A percentile compares a stretch with the other conserved stretches of the same genome.
phyloP scores from a whole-genome alignment of 2,797 vertebrate species.

The Alectoris magna region DNA sequence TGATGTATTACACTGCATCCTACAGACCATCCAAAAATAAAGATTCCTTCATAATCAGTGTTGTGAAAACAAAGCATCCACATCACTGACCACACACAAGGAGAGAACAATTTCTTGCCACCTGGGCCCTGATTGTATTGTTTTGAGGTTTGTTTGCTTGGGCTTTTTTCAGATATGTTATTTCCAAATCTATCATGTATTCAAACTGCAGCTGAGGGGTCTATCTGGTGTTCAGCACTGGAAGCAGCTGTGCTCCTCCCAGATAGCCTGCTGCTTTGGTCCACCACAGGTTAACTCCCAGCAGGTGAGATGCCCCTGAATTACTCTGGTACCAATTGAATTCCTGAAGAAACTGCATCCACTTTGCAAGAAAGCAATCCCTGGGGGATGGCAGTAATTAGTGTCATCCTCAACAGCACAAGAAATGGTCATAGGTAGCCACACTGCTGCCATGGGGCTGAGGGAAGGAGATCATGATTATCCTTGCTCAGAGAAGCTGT shows the following conservation, averaged over 20 bases:
- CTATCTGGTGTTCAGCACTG: neutral
- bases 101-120: neutral
- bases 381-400: neutral
- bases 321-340: neutral
- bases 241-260: neutral
- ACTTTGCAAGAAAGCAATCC: neutral
- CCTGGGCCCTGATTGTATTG: neutral
- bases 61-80: constrained; percentile 23
- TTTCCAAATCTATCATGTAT: neutral
- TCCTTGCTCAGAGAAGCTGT: too few species aligned
- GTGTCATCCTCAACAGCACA: neutral
- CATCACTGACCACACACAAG: neutral
- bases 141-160: neutral
- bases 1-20: neutral
- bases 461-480: neutral
- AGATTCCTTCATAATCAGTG: constrained; percentile 8
- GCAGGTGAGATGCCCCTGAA: neutral
- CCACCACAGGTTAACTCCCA: neutral
- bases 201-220: neutral
- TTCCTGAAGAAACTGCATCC: neutral
- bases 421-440: neutral
- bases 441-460: neutral
- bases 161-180: neutral
- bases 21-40: constrained; percentile 34
- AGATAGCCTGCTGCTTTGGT: neutral